Evolutionary conservation across 1,140 invertebrate species (phyloP), one percentile per base, ranked within the genome.

Genomic region (Adoxophyes honmai): DNA sequence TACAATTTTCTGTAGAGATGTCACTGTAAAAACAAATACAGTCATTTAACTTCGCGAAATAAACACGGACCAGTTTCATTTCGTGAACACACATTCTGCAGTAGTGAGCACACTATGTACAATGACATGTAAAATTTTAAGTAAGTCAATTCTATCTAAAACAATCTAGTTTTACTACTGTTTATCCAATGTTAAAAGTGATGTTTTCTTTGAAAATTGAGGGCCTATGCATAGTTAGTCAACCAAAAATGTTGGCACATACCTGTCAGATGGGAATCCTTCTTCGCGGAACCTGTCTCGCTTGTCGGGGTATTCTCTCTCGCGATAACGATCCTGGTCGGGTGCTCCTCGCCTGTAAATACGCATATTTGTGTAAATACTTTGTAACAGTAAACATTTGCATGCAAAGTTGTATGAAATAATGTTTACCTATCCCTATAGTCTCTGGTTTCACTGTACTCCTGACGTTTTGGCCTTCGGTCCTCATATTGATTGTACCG

Each of bases 1-100:
- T 75, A 88, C 57, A 81, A 81, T 78, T 80, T 75, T 88, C 82
- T 85, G 85, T 83, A 79, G 85, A 88, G 80, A 71, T 71, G 82
- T 78, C 82, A 86, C 82, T 88, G 85, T 86, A 88, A 88, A 88
- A 85, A 88, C 65, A 88, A 88, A 88, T 86, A 83, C 70, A 85
- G 74, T 84, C 57, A 66, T 86, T 85, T 88, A 82, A 83, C 76
- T 64, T 68, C 70, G 74, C 73, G 64, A 56, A 55, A 59, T 53
- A 70, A 62, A 60, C 57, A 59, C 18, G 62, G 61, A 63, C 52
- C 52, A 48, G 62, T 51, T 58, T 61, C 55, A 52, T 62, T 52
- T 60, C 59, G 59, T 59, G 42, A 59, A 69, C 62, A 66, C 57
- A 62, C 66, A 72, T 68, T 62, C 66, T 66, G 57, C 53, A 16